Evolutionary conservation across 1,140 invertebrate genomes (phyloP).

Genomic region (Vollenhovia emeryi): DNA sequence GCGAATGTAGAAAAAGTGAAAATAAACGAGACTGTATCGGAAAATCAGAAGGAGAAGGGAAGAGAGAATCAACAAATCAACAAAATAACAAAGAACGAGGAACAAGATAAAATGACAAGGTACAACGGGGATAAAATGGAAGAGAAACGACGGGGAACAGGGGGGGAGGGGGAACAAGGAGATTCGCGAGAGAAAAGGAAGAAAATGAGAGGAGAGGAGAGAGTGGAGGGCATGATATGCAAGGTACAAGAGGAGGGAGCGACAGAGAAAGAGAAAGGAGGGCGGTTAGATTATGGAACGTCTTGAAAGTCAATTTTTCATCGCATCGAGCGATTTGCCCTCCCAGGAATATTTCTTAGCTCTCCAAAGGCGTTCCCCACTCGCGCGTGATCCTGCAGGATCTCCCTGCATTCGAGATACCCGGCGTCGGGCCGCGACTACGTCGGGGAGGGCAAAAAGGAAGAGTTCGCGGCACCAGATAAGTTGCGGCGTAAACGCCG

Average conservation of each 20-base stretch:
- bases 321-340: slow-evolving; percentile 56
- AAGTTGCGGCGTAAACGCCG: slow-evolving; percentile 57
- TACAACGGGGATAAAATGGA: not conserved
- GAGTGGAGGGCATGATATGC: slow-evolving; percentile 2
- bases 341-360: slow-evolving; percentile 47
- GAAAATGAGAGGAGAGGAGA: not conserved
- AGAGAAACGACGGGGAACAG: not conserved
- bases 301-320: slow-evolving; percentile 59
- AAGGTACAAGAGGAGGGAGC: not conserved
- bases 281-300: slow-evolving; percentile 33
- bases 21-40: not conserved
- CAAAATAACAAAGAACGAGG: not conserved
- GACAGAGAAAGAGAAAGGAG: not conserved
- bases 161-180: not conserved
- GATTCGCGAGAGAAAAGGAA: not conserved
- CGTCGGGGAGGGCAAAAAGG: slow-evolving; percentile 27
- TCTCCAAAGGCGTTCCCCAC: slow-evolving; percentile 37
- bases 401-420: slow-evolving; percentile 48
- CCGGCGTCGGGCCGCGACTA: slow-evolving; percentile 40
- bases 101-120: not conserved
- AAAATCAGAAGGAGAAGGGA: not conserved
- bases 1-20: not conserved
- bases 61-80: not conserved
- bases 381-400: slow-evolving; percentile 38
- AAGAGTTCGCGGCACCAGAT: slow-evolving; percentile 25